A percentile compares a stretch with the other conserved stretches of the same genome.
These are phyloP conservation scores for Philonicus albiceps DNA, from an alignment of 2,888 invertebrate genomes.

Conservation along the genomic window DNA sequence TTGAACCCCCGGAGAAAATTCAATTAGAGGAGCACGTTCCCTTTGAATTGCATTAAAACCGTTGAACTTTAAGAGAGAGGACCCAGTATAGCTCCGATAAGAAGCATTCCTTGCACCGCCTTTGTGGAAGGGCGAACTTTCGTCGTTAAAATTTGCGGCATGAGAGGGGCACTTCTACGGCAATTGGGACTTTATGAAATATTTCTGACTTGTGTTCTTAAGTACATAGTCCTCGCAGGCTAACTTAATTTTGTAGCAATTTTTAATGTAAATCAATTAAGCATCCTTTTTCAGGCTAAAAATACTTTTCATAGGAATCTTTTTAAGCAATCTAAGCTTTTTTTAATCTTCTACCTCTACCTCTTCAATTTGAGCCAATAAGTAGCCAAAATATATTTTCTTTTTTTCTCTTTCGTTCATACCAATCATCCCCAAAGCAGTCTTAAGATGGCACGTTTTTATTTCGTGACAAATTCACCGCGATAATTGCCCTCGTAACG, in stretches of 20 bases:
- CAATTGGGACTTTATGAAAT: background rate
- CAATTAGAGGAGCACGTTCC: constrained; percentile 27
- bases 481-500: background rate
- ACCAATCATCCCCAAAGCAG: background rate
- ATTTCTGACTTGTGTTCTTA: background rate
- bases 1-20: constrained; percentile 25
- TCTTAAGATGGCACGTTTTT: background rate
- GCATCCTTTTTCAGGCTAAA: background rate
- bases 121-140: background rate
- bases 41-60: constrained; percentile 34
- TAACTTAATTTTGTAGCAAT: background rate
- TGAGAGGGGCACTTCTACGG: background rate
- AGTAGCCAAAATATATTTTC: background rate
- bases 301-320: background rate
- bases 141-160: background rate
- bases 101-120: background rate
- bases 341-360: too few relatives aligned
- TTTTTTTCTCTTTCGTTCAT: background rate
- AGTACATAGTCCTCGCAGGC: background rate
- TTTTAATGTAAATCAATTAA: background rate
- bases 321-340: background rate
- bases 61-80: background rate
- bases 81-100: background rate
- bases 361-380: background rate
- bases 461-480: background rate